A percentile compares a stretch with the other conserved stretches of the same genome.
phyloP scores from a whole-genome alignment of 2,888 invertebrate species.

The Mythimna vitellina region DNA sequence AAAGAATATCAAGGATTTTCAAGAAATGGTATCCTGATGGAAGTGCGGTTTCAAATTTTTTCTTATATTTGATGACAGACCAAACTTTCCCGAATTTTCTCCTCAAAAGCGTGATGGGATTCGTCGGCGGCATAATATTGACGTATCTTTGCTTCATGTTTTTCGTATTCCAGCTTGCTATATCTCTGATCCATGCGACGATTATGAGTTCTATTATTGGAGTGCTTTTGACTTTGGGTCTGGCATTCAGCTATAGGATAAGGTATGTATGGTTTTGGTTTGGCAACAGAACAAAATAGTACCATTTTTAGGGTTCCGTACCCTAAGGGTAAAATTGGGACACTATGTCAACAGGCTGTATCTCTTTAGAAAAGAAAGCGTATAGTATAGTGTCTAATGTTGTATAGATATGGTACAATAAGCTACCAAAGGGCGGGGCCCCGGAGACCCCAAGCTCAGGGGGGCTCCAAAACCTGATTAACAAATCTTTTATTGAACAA shows the following conservation, averaged over 20 bases:
- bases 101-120: conserved; percentile 92
- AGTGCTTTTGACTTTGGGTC: conserved; percentile 91
- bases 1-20: conserved; percentile 80
- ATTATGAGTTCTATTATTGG: conserved; percentile 92
- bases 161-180: conserved; percentile 92
- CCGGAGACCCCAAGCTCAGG: no score
- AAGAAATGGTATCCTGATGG: conserved; percentile 81
- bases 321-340: no score
- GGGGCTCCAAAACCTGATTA: no score
- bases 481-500: no score
- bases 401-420: no score
- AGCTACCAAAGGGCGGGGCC: no score
- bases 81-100: conserved; percentile 90
- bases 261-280: conserved; percentile 68
- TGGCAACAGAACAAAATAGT: not conserved
- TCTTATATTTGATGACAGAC: conserved; percentile 83
- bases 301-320: not conserved
- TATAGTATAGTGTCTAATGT: no score
- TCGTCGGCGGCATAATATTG: conserved; percentile 91
- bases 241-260: conserved; percentile 91
- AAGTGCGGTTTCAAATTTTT: conserved; percentile 77
- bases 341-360: no score
- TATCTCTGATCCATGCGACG: conserved; percentile 91
- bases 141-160: conserved; percentile 93
- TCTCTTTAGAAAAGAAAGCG: no score